A percentile compares a stretch with the other conserved stretches of the same genome.
phyloP scores from a whole-genome alignment of 2,113 vertebrate species.

The Montifringilla adamsi region DNA sequence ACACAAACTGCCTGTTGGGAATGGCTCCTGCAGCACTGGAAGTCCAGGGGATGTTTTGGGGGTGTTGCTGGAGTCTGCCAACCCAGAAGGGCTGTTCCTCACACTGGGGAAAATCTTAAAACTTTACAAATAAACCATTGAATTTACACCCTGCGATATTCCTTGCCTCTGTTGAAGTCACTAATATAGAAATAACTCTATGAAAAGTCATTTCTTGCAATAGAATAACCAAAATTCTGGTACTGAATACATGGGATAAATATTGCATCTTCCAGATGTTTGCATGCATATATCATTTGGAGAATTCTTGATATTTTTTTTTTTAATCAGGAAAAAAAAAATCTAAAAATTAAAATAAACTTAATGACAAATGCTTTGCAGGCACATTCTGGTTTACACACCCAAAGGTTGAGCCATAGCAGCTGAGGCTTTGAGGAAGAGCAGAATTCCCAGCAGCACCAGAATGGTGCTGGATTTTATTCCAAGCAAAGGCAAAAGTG shows the following conservation, averaged over 20 bases:
- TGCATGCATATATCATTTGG: not conserved
- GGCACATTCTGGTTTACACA: not conserved
- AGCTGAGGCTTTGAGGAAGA: not conserved
- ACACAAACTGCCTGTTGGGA: not conserved
- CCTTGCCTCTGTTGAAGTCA: not conserved
- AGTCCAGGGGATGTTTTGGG: not conserved
- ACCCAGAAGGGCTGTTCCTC: not conserved
- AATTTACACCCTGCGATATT: not conserved
- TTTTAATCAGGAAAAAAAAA: not conserved
- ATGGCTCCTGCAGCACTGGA: not conserved
- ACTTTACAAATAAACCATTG: not conserved
- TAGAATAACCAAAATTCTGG: not conserved
- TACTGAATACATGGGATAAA: fast-evolving
- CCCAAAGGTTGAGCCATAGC: not conserved
- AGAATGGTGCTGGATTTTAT: not conserved
- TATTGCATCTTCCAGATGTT: not conserved
- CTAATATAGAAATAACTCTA: not conserved
- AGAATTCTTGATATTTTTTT: not conserved
- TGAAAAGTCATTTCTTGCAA: not conserved
- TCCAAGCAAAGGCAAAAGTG: not conserved
- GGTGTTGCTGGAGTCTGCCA: not conserved
- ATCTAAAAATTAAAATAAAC: not conserved
- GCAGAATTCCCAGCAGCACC: not conserved
- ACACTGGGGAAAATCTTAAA: not conserved
- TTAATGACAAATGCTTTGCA: not conserved